These are phyloP conservation scores for Trichogramma evanescens DNA, from an alignment of 2,888 invertebrate species.

Conservation along the genomic window DNA sequence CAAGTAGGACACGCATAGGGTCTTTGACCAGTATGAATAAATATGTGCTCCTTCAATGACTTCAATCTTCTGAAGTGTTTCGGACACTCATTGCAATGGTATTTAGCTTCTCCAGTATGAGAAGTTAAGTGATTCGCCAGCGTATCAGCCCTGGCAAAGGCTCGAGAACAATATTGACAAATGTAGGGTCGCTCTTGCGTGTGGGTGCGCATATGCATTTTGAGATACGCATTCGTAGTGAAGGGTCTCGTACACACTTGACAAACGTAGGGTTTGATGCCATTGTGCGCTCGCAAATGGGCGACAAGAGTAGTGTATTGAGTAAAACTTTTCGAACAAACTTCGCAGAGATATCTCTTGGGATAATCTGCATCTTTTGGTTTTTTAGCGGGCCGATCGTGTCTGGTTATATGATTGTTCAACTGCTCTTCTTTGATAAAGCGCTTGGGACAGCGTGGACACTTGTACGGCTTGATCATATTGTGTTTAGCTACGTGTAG, in stretches of 20 bases:
- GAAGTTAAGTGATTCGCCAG: constrained; percentile 44
- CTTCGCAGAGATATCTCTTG: constrained; percentile 43
- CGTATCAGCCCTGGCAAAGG: constrained; percentile 44
- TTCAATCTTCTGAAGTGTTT: constrained; percentile 43
- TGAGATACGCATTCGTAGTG: constrained; percentile 44
- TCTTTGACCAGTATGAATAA: constrained; percentile 45
- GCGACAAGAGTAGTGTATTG: constrained; percentile 44
- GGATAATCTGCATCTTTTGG: constrained; percentile 40
- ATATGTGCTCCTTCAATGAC: constrained; percentile 43
- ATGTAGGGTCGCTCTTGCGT: constrained; percentile 44
- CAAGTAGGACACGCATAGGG: constrained; percentile 45
- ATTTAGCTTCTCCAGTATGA: constrained; percentile 45
- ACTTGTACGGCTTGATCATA: constrained; percentile 45
- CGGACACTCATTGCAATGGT: constrained; percentile 45
- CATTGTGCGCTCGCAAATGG: constrained; percentile 43
- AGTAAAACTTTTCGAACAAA: constrained; percentile 45
- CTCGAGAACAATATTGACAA: constrained; percentile 44
- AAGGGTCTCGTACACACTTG: constrained; percentile 44
- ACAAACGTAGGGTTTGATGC: constrained; percentile 44
- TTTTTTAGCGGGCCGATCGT: constrained; percentile 40
- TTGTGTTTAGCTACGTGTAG: constrained; percentile 46
- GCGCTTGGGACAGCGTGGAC: constrained; percentile 41
- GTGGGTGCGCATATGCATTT: constrained; percentile 46
- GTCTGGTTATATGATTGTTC: constrained; percentile 40
- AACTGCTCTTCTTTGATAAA: constrained; percentile 45